Evolutionary conservation across 2,888 invertebrate species (phyloP).

Genomic region (Polylopha cassiicola): DNA sequence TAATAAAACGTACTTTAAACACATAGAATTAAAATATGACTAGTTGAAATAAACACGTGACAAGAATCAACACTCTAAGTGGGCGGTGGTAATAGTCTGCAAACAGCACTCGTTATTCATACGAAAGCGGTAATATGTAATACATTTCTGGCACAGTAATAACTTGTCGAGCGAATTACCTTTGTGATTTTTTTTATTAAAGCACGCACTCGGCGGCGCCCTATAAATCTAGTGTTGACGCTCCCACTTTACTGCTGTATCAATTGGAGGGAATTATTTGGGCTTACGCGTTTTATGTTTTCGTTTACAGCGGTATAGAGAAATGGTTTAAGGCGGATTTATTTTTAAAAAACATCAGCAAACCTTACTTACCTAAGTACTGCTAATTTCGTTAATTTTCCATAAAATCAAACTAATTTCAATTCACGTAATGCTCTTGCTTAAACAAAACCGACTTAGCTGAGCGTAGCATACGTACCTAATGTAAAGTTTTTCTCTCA

Average conservation of each 20-base stretch:
- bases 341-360: constrained; percentile 23
- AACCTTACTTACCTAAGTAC: constrained; percentile 25
- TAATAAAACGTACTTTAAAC: too few relatives aligned
- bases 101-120: constrained; percentile 56
- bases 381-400: too few relatives aligned
- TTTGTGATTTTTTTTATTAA: constrained; percentile 71
- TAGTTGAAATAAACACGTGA: neutral
- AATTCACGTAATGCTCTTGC: constrained; percentile 46
- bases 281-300: constrained; percentile 53
- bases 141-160: constrained; percentile 62
- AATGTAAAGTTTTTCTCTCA: constrained; percentile 55
- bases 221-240: constrained; percentile 69
- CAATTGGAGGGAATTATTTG: constrained; percentile 62
- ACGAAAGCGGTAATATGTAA: constrained; percentile 56
- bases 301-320: constrained; percentile 48
- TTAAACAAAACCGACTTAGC: constrained; percentile 44
- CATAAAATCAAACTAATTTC: constrained; percentile 24
- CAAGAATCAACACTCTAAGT: constrained; percentile 32
- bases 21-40: too few relatives aligned
- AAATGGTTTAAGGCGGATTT: constrained; percentile 34
- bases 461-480: constrained; percentile 50
- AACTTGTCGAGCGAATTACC: constrained; percentile 72
- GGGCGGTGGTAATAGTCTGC: constrained; percentile 46
- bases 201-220: constrained; percentile 68
- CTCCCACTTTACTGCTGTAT: constrained; percentile 64